Evolutionary conservation across 1,140 invertebrate genomes (phyloP).

Genomic region (Rhopalosiphum maidis): DNA sequence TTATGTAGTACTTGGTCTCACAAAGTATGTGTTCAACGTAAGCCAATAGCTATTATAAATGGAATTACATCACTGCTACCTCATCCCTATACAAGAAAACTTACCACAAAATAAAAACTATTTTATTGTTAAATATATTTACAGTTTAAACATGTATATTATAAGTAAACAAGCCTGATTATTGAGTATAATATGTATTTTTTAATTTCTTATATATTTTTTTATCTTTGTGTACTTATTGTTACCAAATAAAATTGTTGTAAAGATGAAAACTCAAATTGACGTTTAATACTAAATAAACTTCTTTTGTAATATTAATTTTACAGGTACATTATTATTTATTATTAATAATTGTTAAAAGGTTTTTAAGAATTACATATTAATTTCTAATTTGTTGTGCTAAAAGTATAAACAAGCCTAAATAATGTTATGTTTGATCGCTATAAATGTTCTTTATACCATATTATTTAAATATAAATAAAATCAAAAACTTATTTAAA

Average conservation of each 20-base stretch:
- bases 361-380: neutral
- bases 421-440: neutral
- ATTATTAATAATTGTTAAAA: neutral
- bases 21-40: constrained; percentile 47
- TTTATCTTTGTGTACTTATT: constrained; percentile 3
- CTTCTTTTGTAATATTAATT: neutral
- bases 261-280: neutral
- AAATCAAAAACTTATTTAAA: neutral
- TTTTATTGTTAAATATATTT: constrained; percentile 25
- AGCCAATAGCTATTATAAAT: constrained; percentile 43
- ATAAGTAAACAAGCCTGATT: neutral
- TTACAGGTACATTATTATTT: neutral
- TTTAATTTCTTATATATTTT: constrained; percentile 7
- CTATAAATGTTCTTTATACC: neutral
- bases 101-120: neutral
- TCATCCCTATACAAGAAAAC: neutral
- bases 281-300: neutral
- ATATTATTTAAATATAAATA: neutral
- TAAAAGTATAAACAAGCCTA: neutral
- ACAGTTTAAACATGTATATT: neutral
- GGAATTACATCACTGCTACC: constrained; percentile 35
- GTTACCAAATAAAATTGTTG: neutral
- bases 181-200: neutral
- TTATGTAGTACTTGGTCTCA: constrained; percentile 41
- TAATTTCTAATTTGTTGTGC: neutral